These are phyloP conservation scores for Sylvia atricapilla DNA, from an alignment of 2,113 vertebrate genomes.

Conservation along the genomic window DNA sequence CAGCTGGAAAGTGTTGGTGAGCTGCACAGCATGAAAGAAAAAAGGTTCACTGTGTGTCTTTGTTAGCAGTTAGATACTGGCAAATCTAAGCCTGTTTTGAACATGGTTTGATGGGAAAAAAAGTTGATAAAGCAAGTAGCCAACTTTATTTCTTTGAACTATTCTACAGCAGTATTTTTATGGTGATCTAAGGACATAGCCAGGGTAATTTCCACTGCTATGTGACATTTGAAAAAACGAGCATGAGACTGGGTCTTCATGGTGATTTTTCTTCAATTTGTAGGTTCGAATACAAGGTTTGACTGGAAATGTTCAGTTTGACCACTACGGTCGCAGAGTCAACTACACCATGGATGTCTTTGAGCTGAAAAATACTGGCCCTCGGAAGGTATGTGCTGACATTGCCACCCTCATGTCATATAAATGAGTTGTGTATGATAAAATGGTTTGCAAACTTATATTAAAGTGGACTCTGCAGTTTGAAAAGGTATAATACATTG, in stretches of 20 bases:
- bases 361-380: conserved; percentile 92
- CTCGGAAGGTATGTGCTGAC: conserved; percentile 82
- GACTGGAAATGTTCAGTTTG: conserved; percentile 97
- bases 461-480: background rate
- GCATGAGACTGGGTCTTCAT: background rate
- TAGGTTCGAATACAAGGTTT: conserved; percentile 96
- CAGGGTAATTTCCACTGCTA: background rate
- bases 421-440: background rate
- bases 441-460: background rate
- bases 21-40: background rate
- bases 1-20: background rate
- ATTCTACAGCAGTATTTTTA: background rate
- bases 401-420: background rate
- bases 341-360: conserved; percentile 99
- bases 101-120: background rate
- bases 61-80: background rate
- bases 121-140: background rate
- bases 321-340: conserved; percentile 94
- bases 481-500: background rate
- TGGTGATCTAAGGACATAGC: background rate
- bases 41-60: background rate
- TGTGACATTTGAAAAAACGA: background rate
- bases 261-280: background rate
- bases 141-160: background rate
- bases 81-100: background rate